Evolutionary conservation across 2,797 vertebrate species (phyloP), one percentile per base, ranked within the genome.

Genomic region (Ambastaia sidthimunki): DNA sequence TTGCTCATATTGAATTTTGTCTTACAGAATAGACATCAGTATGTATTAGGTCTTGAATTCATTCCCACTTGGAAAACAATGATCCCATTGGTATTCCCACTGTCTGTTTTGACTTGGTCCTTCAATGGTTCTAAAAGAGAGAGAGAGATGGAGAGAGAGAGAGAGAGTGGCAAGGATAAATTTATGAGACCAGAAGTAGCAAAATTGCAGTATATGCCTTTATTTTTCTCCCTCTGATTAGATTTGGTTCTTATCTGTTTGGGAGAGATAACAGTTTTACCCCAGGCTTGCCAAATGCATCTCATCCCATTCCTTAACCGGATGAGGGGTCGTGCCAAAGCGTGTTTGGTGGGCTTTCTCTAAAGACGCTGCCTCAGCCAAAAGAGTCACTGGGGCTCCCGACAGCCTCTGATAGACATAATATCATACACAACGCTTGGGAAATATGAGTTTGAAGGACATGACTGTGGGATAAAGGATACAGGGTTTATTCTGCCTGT

Each of bases 271-370:
- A 89, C 85, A 83, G 86, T 87, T 91, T 88, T 90, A 83, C 86
- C 88, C 83, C 80, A 69, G 28, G 83, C 85, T 87, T 88, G 88
- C 85, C 76, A 82, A 85, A 83, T 76, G 83, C 66, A 82, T 88
- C 85, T 86, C 81, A 87, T 83, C 69, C 82, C 59, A 62, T 85
- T 85, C 68, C 82, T 87, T 88, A 88, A 91, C 92, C 75, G 89
- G 88, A 81, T 87, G 87, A 89, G 87, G 80, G 86, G 84, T 89
- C 84, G 86, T 90, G 90, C 88, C 90, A 91, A 88, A 85, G 84
- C 88, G 83, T 85, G 88, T 91, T 89, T 90, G 88, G 89, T 89
- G 74, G 67, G 69, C 82, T 87, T 88, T 92, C 89, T 90, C 78
- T 86, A 87, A 88, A 84, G 82, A 88, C 65, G 74, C 83, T 80